Evolutionary conservation across 2,113 vertebrate genomes (phyloP), one percentile per base, ranked within the genome.

Genomic region (Morone saxatilis): DNA sequence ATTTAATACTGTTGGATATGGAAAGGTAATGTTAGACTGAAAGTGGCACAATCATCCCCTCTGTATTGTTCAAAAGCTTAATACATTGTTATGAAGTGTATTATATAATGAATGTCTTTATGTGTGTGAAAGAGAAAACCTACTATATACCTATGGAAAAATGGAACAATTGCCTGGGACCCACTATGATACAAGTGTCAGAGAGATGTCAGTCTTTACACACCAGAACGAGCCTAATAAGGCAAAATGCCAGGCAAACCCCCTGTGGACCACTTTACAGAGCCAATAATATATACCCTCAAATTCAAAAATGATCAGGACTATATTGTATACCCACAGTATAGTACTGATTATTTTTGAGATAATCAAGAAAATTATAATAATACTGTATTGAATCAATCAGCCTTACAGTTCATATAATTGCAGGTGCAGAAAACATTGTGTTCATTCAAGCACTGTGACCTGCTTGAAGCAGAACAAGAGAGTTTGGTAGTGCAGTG

Each of bases 21-120:
- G 19, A 83, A 77, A 75, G 65, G 17, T 80, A 6, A 68, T 43
- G 81, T 80, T 22, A 63, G 59, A 71, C 25, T 57, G 17, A 65
- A 54, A 70, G 60, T 41, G 6, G 19, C 13, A 1, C 48, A 31
- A 25, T 25, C 48, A 41, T 38, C 31, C n/a, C 17, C 1, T 36
- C 59, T 1, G 22, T 53, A 25, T 31, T 31, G 31, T 31, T 31
- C 31, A 31, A 31, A 31, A 31, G 31, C 31, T 31, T 31, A 4
- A 31, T 31, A 31, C 31, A 31, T 31, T 31, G 31, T 31, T 31
- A 31, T 31, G 31, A 31, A 31, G 31, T 31, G 31, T 31, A 31
- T 3, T 31, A 31, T 31, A 31, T 31, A 31, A 31, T 31, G 31
- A 31, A 31, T 31, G 31, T 31, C 31, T 31, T 2, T 31, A 31